A percentile compares a stretch with the other conserved stretches of the same genome.
Evolutionary conservation across 2,797 vertebrate species (phyloP).

Genomic region (Adelosebastes latens): DNA sequence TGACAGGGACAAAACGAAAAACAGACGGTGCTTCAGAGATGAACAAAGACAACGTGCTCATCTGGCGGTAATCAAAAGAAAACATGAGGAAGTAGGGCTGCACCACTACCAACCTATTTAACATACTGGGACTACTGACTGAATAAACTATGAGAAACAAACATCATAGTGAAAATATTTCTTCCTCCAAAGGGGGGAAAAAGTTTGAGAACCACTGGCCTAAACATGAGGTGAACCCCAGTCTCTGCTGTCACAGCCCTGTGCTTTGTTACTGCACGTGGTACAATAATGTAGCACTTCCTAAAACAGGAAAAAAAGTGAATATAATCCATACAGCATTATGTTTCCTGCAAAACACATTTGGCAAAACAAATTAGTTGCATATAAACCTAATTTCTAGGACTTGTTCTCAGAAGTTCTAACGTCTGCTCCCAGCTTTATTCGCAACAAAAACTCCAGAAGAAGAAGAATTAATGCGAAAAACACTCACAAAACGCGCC

Average conservation of each 20-base stretch:
- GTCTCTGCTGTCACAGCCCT: not conserved
- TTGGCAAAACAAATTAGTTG: not conserved
- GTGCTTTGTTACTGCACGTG: not conserved
- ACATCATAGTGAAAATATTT: too few relatives aligned
- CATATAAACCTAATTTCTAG: not conserved
- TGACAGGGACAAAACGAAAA: too few relatives aligned
- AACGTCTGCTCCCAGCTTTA: not conserved
- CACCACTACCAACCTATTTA: too few relatives aligned
- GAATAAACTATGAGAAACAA: too few relatives aligned
- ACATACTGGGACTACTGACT: too few relatives aligned
- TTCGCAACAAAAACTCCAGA: not conserved
- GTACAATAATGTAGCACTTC: not conserved
- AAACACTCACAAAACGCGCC: conserved; percentile 21
- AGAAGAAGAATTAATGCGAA: conserved; percentile 25
- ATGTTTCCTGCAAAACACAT: not conserved
- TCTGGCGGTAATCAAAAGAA: too few relatives aligned
- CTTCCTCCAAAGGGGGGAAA: too few relatives aligned
- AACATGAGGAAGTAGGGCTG: too few relatives aligned
- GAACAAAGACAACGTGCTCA: too few relatives aligned
- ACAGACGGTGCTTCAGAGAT: too few relatives aligned
- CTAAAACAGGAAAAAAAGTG: not conserved
- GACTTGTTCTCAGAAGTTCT: not conserved
- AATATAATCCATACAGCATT: not conserved
- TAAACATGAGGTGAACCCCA: not conserved
- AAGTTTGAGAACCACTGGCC: not conserved